These are phyloP conservation scores for Conistra vaccinii DNA, from an alignment of 2,888 invertebrate species.

Conservation along the genomic window DNA sequence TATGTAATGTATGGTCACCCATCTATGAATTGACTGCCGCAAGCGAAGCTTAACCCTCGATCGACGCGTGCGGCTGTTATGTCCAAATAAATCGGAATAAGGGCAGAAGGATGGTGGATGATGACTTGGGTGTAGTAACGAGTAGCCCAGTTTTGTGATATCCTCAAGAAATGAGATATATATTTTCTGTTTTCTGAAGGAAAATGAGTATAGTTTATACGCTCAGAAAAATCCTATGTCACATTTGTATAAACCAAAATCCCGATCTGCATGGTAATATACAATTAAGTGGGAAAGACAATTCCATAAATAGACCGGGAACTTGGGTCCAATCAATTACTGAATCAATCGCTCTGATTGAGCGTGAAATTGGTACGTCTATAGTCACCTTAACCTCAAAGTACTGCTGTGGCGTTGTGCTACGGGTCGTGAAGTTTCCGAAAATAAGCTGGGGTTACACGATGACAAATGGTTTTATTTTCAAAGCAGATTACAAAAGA, in stretches of 20 bases:
- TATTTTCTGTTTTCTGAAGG: background rate
- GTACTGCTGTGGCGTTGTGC: slow-evolving; percentile 1
- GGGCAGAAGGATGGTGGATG: background rate
- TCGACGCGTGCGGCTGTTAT: too few species aligned
- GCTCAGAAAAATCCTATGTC: background rate
- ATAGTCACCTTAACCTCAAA: slow-evolving; percentile 47
- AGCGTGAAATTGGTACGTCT: slow-evolving; percentile 51
- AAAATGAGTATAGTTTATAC: background rate
- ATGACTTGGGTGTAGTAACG: background rate
- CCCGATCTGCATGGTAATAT: slow-evolving; percentile 3
- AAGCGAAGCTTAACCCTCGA: too few species aligned
- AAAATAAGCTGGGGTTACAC: slow-evolving; percentile 3
- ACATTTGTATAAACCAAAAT: slow-evolving; percentile 7
- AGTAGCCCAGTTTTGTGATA: background rate
- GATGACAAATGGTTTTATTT: background rate
- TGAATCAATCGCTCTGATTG: slow-evolving; percentile 55
- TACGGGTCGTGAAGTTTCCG: slow-evolving; percentile 9
- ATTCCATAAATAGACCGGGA: slow-evolving; percentile 38
- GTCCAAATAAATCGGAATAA: background rate
- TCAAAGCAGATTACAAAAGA: background rate
- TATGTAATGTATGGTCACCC: too few species aligned
- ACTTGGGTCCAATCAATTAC: slow-evolving; percentile 44
- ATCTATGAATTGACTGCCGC: too few species aligned
- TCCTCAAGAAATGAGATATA: too few species aligned
- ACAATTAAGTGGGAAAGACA: slow-evolving; percentile 15